These are phyloP conservation scores for Delichon dasypus DNA, from an alignment of 2,797 vertebrate genomes.

Conservation along the genomic window DNA sequence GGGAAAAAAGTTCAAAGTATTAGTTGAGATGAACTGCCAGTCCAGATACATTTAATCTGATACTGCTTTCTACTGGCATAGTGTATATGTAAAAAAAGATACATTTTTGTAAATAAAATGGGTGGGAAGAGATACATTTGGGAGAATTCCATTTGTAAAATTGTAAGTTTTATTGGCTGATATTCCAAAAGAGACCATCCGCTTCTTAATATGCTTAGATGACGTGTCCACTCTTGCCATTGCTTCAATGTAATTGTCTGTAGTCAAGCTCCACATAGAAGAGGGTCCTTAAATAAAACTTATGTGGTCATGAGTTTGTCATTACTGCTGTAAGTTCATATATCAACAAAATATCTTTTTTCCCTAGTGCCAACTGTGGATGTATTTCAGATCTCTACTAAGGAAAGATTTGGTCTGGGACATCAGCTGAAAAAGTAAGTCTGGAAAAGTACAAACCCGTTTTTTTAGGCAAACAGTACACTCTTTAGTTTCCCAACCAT, in stretches of 20 bases:
- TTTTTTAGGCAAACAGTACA: neutral
- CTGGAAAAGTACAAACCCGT: neutral
- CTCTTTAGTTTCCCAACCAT: neutral
- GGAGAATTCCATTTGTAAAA: neutral
- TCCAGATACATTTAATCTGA: neutral
- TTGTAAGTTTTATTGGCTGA: neutral
- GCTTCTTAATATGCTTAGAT: neutral
- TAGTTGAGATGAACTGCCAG: neutral
- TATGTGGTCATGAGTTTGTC: neutral
- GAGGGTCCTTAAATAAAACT: neutral
- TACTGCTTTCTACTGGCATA: neutral
- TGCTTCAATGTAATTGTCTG: neutral
- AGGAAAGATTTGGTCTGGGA: constrained; percentile 88
- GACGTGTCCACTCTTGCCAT: neutral
- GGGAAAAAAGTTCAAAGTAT: neutral
- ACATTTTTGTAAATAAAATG: neutral
- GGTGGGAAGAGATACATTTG: neutral
- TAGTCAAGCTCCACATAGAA: neutral
- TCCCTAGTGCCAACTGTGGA: constrained; percentile 87
- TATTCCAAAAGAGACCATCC: neutral
- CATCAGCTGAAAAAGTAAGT: constrained; percentile 92
- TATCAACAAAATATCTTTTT: neutral
- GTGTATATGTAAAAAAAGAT: neutral
- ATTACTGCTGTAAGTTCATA: neutral
- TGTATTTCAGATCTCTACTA: constrained; percentile 89